Evolutionary conservation across 2,888 invertebrate species (phyloP).

Genomic region (Drosophila falleni): DNA sequence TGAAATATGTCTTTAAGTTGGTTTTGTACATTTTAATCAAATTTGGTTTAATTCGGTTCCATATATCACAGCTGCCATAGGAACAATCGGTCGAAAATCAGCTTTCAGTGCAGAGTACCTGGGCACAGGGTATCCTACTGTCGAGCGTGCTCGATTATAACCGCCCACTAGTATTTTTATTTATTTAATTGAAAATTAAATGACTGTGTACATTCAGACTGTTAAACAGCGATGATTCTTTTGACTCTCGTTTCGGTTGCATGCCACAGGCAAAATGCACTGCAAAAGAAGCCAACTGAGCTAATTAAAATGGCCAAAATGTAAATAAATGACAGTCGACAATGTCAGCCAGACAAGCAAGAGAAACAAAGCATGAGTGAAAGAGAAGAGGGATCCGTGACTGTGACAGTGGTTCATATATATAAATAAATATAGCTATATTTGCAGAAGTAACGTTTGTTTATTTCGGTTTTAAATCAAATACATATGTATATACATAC

Average conservation of each 20-base stretch:
- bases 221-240: background rate
- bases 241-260: slow-evolving; percentile 10
- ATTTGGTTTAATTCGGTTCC: too few species aligned
- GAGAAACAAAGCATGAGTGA: background rate
- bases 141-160: too few species aligned
- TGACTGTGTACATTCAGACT: background rate
- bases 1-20: too few species aligned
- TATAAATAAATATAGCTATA: too few species aligned
- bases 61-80: too few species aligned
- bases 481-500: background rate
- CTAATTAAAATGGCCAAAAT: slow-evolving; percentile 52
- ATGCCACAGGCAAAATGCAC: slow-evolving; percentile 16
- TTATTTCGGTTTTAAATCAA: slow-evolving; percentile 7
- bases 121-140: too few species aligned
- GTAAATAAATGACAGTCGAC: slow-evolving; percentile 26
- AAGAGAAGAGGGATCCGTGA: background rate
- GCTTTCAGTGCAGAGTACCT: too few species aligned
- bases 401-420: background rate
- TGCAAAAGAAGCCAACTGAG: slow-evolving; percentile 18
- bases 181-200: slow-evolving; percentile 18
- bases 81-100: too few species aligned
- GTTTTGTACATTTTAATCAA: too few species aligned
- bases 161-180: background rate
- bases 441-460: background rate
- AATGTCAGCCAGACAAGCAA: background rate